A percentile compares a stretch with the other conserved stretches of the same genome.
phyloP scores from a whole-genome alignment of 37 sponge, comb jelly and placozoan species.

The Agelas oroides region DNA sequence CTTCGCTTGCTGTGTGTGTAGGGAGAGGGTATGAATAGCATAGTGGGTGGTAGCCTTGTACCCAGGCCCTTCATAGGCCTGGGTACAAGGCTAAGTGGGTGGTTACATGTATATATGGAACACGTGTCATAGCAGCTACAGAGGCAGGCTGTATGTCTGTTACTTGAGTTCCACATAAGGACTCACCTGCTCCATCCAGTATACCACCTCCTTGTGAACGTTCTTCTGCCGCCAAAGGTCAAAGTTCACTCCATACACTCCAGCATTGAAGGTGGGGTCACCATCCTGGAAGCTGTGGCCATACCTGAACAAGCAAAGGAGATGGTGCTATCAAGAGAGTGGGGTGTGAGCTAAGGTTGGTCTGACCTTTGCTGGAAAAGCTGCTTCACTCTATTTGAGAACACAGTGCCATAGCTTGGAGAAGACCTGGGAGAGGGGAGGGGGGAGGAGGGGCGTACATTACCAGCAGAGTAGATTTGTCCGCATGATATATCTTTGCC shows the following conservation, averaged over 20 bases:
- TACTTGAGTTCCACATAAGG: too few species aligned
- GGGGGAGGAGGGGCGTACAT: too few species aligned
- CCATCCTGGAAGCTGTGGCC: constrained; percentile 20
- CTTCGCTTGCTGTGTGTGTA: constrained; percentile 26
- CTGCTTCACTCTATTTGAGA: constrained; percentile 27
- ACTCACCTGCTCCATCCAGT: constrained; percentile 78
- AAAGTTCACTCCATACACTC: constrained; percentile 78
- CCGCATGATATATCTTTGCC: background rate
- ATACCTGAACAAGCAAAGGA: constrained; percentile 34
- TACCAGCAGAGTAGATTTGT: too few species aligned
- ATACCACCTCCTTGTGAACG: constrained; percentile 51
- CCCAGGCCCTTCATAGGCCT: too few species aligned
- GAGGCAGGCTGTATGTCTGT: too few species aligned
- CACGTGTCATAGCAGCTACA: too few species aligned
- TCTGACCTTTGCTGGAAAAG: constrained; percentile 43
- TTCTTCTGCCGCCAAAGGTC: constrained; percentile 62
- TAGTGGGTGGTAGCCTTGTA: too few species aligned
- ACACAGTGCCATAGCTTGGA: constrained; percentile 55
- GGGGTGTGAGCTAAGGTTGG: background rate
- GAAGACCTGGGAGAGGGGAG: constrained; percentile 26
- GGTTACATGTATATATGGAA: too few species aligned
- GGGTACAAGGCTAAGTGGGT: too few species aligned
- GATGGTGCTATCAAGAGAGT: too few species aligned
- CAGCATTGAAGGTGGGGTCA: constrained; percentile 83
- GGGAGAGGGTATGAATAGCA: background rate